Conservation (phyloP, 2,113 vertebrate genomes). For the Centropristis striata region DNA sequence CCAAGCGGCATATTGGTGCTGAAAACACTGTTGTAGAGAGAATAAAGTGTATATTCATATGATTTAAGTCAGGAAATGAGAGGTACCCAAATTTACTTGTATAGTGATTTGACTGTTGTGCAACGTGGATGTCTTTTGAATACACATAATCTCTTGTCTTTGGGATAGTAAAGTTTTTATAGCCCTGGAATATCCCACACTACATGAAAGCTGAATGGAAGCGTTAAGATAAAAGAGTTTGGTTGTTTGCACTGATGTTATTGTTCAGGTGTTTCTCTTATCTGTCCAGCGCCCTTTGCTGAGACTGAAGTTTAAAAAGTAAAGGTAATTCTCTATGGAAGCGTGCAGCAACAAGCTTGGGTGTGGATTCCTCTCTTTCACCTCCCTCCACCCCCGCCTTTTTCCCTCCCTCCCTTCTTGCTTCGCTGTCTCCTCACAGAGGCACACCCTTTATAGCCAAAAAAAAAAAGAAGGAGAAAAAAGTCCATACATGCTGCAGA, state of each 20-base stretch:
- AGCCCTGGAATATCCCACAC: background rate
- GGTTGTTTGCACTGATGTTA: background rate
- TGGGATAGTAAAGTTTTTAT: background rate
- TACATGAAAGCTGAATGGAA: background rate
- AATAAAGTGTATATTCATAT: background rate
- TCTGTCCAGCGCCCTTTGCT: constrained; percentile 10
- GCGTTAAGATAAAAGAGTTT: background rate
- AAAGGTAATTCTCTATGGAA: constrained; percentile 47
- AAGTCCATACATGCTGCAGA: constrained; percentile 23
- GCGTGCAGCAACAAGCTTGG: constrained; percentile 69
- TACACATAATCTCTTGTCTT: background rate
- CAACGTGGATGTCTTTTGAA: constrained; percentile 35
- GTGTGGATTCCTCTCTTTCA: constrained; percentile 78
- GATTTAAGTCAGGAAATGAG: background rate
- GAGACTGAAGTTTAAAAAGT: constrained; percentile 49
- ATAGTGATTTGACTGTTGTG: constrained; percentile 22
- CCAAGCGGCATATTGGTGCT: background rate
- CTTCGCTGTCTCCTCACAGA: constrained; percentile 69
- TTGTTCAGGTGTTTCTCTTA: constrained; percentile 17
- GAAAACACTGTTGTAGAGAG: background rate
- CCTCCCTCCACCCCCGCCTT: constrained; percentile 63
- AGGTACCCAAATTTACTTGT: background rate
- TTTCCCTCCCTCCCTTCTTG: constrained; percentile 61
- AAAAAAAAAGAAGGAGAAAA: constrained; percentile 23
- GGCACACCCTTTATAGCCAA: constrained; percentile 77